These are phyloP conservation scores for Leucosticte australis DNA, from an alignment of 2,113 vertebrate genomes.

Conservation along the genomic window DNA sequence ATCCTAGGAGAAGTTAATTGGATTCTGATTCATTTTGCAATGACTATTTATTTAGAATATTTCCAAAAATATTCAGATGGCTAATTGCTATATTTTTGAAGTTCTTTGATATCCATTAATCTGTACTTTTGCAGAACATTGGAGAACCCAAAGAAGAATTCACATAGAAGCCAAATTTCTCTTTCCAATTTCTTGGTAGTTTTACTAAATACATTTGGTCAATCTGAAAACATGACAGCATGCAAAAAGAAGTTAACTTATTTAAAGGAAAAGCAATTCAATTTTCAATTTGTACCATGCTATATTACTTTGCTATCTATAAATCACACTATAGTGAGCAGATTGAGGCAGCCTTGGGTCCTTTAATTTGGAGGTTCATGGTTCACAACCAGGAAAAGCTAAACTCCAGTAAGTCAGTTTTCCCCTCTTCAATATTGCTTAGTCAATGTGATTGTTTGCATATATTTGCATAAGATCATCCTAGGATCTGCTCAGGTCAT, in stretches of 20 bases:
- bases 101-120: neutral
- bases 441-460: neutral
- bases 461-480: neutral
- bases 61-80: neutral
- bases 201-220: neutral
- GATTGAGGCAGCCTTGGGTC: neutral
- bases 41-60: neutral
- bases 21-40: neutral
- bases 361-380: neutral
- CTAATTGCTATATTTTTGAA: neutral
- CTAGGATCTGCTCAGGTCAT: neutral
- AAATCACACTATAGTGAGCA: neutral
- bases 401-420: rapidly evolving
- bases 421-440: neutral
- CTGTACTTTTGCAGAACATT: neutral
- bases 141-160: neutral
- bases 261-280: neutral
- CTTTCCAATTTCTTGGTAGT: neutral
- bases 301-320: neutral
- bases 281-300: neutral
- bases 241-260: neutral
- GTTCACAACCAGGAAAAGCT: neutral
- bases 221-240: rapidly evolving
- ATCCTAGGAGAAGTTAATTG: neutral
- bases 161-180: neutral